Conservation (phyloP, 2,888 invertebrate genomes). For the Smittia sp. region DNA sequence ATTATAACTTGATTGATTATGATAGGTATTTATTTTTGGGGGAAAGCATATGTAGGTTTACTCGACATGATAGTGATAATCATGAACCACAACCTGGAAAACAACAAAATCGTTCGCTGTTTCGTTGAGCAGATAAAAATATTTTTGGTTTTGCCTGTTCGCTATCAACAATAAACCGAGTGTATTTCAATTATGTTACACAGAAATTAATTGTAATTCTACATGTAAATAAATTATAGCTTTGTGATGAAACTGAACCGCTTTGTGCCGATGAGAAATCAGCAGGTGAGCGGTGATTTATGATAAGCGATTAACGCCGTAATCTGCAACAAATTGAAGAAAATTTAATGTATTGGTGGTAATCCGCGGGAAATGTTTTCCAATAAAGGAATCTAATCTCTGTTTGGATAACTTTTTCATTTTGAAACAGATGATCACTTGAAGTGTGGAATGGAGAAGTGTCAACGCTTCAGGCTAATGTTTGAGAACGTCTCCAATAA, state of each 20-base stretch:
- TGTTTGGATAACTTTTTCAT: neutral
- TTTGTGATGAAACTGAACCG: neutral
- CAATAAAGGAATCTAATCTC: slow-evolving; percentile 18
- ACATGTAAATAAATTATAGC: slow-evolving; percentile 38
- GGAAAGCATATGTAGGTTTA: neutral
- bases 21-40: slow-evolving; percentile 18
- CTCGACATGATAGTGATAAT: neutral
- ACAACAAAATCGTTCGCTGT: neutral
- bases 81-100: neutral
- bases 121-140: neutral
- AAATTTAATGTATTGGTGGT: neutral
- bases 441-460: neutral
- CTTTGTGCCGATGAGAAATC: neutral
- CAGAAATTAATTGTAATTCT: slow-evolving; percentile 37
- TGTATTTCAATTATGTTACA: slow-evolving; percentile 32
- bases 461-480: neutral
- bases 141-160: neutral
- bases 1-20: slow-evolving; percentile 39
- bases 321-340: slow-evolving; percentile 4
- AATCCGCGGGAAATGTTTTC: slow-evolving; percentile 8
- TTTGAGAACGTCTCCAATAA: neutral
- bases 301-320: slow-evolving; percentile 25
- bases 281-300: slow-evolving; percentile 7
- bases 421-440: neutral
- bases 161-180: slow-evolving; percentile 5